Conservation (phyloP, 2,797 vertebrate genomes). For the Chelmon rostratus region DNA sequence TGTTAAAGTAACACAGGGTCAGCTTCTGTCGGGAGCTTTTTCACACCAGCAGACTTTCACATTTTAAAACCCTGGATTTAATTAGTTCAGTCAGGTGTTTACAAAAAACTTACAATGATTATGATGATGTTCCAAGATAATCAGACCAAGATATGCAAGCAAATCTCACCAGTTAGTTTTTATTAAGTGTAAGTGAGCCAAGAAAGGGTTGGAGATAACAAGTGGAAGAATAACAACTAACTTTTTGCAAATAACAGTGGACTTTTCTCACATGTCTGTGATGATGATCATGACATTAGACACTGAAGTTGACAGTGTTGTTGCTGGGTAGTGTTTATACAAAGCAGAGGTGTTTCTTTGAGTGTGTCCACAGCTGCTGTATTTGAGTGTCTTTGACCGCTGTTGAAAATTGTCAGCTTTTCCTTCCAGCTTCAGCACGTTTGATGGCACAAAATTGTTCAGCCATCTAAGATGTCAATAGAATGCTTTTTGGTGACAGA, state of each 20-base stretch:
- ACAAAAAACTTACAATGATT: neutral
- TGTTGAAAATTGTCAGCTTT: neutral
- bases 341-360: neutral
- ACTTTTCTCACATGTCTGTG: neutral
- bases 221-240: too few species aligned
- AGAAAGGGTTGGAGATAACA: neutral
- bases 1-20: conserved; percentile 1
- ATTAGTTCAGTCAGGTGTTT: neutral
- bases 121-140: neutral
- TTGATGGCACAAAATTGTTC: conserved; percentile 16
- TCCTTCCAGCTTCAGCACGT: neutral
- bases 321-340: neutral
- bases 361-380: neutral
- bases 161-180: neutral
- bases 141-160: neutral
- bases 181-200: neutral
- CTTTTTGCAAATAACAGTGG: neutral
- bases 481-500: neutral
- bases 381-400: neutral
- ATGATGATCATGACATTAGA: neutral
- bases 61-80: neutral
- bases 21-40: neutral
- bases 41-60: neutral
- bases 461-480: conserved; percentile 2
- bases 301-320: neutral